Evolutionary conservation across 2,888 invertebrate genomes (phyloP), one percentile per base, ranked within the genome.

Genomic region (Ischnura elegans): DNA sequence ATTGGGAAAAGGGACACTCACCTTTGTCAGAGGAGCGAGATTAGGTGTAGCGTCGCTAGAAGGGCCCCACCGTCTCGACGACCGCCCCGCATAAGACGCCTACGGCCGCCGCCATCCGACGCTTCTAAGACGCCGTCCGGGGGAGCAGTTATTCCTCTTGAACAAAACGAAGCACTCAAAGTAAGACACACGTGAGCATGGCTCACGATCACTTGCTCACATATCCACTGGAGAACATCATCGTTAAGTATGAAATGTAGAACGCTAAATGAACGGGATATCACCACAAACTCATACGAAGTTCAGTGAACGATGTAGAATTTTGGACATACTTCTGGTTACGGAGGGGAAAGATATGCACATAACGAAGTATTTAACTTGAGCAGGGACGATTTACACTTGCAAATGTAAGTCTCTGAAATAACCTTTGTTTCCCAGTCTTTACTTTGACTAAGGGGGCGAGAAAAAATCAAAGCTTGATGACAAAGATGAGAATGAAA

Each of bases 1-100:
- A 4, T 5, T n/a, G n/a, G 21, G 76, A 25, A 76, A 36, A 16
- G 4, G 10, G 25, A 3, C 66, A 55, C 90, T 90, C 61, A 90
- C 90, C 90, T 43, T n/a, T 90, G 90, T 25, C 90, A 90, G 43
- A 90, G 61, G 61, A 90, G 43, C 3, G 90, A 90, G 90, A 90
- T 3, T 13, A 90, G 66, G 43, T 90, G 90, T 61, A 90, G 66
- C 8, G 61, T 43, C 61, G 90, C 90, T 42, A 90, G 90, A 8
- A 90, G 61, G 25, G 90, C 43, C 61, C 90, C 43, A 25, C 43
- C 90, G 55, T 61, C 90, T 61, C 61, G 90, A 61, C 55, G 43
- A 8, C 86, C 86, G 90, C 90, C n/a, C 61, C 43, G 43, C 10
- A 36, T 61, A 55, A 25, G 42, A 42, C 90, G 90, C 36, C 87